These are phyloP conservation scores for Indicator indicator DNA, from an alignment of 2,113 vertebrate species.

Conservation along the genomic window DNA sequence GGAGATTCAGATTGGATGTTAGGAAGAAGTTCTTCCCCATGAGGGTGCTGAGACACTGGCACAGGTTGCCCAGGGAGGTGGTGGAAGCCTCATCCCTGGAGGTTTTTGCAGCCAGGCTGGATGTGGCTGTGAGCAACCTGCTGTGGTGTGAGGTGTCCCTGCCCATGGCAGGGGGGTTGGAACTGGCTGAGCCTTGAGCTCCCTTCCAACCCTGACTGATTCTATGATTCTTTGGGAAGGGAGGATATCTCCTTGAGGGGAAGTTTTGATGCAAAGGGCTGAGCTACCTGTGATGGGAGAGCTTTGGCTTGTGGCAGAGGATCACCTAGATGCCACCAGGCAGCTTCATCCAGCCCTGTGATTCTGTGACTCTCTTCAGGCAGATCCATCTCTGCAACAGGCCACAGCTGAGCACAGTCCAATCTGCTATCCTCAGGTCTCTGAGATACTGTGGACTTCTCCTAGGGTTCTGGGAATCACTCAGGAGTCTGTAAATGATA, in stretches of 20 bases:
- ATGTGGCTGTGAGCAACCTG: too few species aligned
- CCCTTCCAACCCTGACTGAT: too few species aligned
- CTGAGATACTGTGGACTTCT: neutral
- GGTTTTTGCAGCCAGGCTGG: too few species aligned
- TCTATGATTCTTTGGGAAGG: neutral
- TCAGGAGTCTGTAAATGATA: neutral
- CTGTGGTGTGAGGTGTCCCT: too few species aligned
- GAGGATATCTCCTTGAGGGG: neutral
- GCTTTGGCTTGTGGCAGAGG: neutral
- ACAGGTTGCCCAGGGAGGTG: too few species aligned
- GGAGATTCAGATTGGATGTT: too few species aligned
- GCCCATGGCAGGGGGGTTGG: too few species aligned
- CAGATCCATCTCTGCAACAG: neutral
- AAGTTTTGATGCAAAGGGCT: neutral
- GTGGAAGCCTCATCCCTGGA: too few species aligned
- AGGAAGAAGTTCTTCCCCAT: too few species aligned
- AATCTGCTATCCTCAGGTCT: accelerated
- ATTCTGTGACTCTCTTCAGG: neutral
- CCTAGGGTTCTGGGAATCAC: neutral
- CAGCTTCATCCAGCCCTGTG: neutral
- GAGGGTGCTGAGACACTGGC: too few species aligned
- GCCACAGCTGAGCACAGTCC: neutral
- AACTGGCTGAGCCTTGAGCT: too few species aligned
- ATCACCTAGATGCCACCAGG: neutral
- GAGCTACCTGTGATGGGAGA: neutral